Conservation (phyloP, 1,140 invertebrate species). For the Pteromalus puparum region DNA sequence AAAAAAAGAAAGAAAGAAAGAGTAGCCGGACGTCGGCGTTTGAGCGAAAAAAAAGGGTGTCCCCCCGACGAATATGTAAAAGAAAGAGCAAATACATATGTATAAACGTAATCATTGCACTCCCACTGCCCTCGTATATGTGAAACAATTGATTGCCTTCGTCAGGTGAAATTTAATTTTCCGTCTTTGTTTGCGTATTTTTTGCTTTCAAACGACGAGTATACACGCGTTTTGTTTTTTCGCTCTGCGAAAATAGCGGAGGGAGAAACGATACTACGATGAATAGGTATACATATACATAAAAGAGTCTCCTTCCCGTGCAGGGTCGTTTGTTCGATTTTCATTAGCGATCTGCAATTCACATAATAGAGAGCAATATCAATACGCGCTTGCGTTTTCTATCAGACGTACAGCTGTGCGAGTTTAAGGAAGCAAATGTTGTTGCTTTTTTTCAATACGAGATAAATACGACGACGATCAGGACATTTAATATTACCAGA, state of each 20-base stretch:
- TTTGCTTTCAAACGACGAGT: not conserved
- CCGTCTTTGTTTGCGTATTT: not conserved
- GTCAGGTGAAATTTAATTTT: not conserved
- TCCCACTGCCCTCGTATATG: not conserved
- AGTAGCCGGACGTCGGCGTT: not conserved
- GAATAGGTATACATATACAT: too few relatives aligned
- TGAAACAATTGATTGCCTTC: conserved; percentile 3
- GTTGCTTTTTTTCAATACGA: conserved; percentile 58
- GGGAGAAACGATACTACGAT: too few relatives aligned
- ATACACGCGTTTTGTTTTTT: not conserved
- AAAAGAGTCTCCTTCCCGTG: too few relatives aligned
- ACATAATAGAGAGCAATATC: too few relatives aligned
- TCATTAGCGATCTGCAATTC: too few relatives aligned
- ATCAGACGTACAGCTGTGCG: not conserved
- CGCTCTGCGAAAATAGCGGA: too few relatives aligned
- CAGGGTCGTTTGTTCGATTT: too few relatives aligned
- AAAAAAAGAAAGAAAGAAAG: too few relatives aligned
- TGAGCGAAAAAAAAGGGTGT: not conserved
- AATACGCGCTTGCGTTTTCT: not conserved
- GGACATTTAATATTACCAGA: conserved; percentile 65
- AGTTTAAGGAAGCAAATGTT: conserved; percentile 55
- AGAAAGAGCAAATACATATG: not conserved
- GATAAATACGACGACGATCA: conserved; percentile 43
- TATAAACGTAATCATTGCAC: not conserved
- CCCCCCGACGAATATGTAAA: not conserved